A percentile compares a stretch with the other conserved stretches of the same genome.
phyloP scores from a whole-genome alignment of 30 jellyfish, hydroid and myxozoan genomes.

The Mastigias papua region DNA sequence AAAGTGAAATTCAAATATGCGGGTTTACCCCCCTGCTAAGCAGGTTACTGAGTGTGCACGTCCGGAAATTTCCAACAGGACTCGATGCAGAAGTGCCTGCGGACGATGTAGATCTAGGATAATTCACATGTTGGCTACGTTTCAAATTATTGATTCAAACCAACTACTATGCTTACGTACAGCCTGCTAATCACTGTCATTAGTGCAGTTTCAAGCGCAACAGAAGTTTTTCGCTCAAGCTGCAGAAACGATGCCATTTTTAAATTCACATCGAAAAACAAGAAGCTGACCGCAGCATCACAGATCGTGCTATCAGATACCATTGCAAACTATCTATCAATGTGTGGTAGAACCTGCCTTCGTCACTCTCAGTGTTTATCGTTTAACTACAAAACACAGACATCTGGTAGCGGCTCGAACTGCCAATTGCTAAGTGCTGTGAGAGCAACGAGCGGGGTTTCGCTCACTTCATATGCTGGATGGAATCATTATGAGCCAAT shows the following conservation, averaged over 20 bases:
- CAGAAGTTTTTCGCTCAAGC: slow-evolving; percentile 10
- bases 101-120: too few species aligned
- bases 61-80: too few species aligned
- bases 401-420: neutral
- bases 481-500: slow-evolving; percentile 33
- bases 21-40: too few species aligned
- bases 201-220: neutral
- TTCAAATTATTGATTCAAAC: too few species aligned
- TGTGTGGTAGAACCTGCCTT: neutral
- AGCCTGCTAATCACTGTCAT: neutral
- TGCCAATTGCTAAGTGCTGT: slow-evolving; percentile 2
- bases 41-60: too few species aligned
- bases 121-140: too few species aligned
- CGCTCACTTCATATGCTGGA: neutral
- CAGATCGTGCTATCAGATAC: neutral
- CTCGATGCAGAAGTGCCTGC: too few species aligned
- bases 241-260: slow-evolving; percentile 13
- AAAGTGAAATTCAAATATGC: too few species aligned
- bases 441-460: neutral
- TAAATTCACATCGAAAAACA: neutral
- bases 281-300: neutral
- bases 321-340: neutral
- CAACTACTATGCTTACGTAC: neutral
- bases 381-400: slow-evolving; percentile 5
- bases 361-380: neutral